Percentiles rank a stretch among this genome's conserved stretches.
phyloP scores from a whole-genome alignment of 2,888 invertebrate genomes.

The Nemotelus pantherinus region DNA sequence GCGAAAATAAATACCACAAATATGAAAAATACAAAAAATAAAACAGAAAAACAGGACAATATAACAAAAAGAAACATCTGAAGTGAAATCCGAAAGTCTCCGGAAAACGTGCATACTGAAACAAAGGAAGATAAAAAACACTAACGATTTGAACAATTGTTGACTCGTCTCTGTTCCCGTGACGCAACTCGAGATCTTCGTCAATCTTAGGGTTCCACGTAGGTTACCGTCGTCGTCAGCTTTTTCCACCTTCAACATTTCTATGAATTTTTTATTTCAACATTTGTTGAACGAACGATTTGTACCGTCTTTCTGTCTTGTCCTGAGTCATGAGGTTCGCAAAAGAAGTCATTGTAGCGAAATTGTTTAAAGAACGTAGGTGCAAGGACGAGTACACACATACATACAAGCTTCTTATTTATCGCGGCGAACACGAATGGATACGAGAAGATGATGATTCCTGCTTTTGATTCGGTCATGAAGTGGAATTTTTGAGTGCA shows the following conservation, averaged over 20 bases:
- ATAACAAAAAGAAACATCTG: not conserved
- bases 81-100: not conserved
- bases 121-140: not conserved
- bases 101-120: not conserved
- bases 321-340: not conserved
- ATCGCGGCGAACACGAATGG: not conserved
- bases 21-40: not conserved
- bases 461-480: not conserved
- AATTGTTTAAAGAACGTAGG: constrained; percentile 22
- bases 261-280: constrained; percentile 45
- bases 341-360: constrained; percentile 15
- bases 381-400: too few species aligned
- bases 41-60: not conserved
- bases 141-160: not conserved
- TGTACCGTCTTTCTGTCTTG: too few species aligned
- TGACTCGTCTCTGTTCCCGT: not conserved
- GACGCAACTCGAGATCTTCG: not conserved
- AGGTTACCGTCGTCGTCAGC: constrained; percentile 5
- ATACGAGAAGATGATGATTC: constrained; percentile 5
- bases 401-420: not conserved
- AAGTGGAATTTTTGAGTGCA: too few species aligned
- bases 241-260: constrained; percentile 35
- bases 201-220: not conserved
- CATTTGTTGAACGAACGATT: constrained; percentile 21
- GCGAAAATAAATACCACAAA: too few species aligned